Percentiles rank a stretch among this genome's conserved stretches.
phyloP scores from a whole-genome alignment of 2,113 vertebrate species.

The Chaetura pelagica region DNA sequence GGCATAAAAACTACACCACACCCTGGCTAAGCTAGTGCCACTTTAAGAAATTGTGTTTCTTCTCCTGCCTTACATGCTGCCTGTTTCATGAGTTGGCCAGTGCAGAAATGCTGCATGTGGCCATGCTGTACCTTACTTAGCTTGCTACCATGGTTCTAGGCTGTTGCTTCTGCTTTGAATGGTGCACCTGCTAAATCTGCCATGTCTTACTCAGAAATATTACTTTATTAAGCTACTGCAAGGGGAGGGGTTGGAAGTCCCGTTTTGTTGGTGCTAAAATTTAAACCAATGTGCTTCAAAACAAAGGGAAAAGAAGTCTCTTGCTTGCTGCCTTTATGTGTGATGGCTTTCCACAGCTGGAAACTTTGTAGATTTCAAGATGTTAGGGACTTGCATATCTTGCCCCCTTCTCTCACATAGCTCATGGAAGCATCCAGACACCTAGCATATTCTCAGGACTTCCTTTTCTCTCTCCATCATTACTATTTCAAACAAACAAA shows the following conservation, averaged over 20 bases:
- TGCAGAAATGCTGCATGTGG: not conserved
- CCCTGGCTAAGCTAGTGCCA: not conserved
- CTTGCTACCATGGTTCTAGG: not conserved
- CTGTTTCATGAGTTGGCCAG: too few relatives aligned
- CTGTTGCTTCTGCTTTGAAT: not conserved
- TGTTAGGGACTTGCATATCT: not conserved
- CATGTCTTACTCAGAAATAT: not conserved
- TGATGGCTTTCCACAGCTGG: not conserved
- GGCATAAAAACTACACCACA: not conserved
- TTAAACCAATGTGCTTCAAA: not conserved
- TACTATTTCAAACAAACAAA: not conserved
- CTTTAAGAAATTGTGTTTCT: not conserved
- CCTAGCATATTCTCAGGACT: not conserved
- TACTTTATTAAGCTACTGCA: not conserved
- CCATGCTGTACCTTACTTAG: not conserved
- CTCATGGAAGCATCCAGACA: not conserved
- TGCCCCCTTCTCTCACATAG: not conserved
- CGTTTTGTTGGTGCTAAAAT: not conserved
- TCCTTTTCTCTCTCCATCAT: not conserved
- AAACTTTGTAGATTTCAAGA: not conserved
- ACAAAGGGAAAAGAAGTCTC: not conserved
- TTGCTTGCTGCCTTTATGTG: not conserved
- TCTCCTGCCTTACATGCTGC: not conserved
- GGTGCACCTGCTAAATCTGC: not conserved
- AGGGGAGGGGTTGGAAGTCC: not conserved